Evolutionary conservation across 1,140 invertebrate genomes (phyloP).

Genomic region (Phortica variegata): DNA sequence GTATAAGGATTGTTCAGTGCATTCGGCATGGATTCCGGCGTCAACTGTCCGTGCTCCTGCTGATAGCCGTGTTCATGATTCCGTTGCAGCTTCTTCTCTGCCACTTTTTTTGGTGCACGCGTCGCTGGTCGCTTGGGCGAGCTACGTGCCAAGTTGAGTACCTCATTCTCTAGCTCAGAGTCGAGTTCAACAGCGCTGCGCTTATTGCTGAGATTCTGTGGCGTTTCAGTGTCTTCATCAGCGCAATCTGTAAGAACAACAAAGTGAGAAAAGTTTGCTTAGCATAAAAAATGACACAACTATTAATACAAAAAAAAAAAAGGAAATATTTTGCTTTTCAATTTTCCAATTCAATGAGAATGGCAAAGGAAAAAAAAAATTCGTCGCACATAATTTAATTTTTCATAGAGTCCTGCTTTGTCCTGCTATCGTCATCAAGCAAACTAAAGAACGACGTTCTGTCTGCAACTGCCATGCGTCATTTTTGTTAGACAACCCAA

Average conservation of each 20-base stretch:
- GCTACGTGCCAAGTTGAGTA: conserved; percentile 36
- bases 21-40: not conserved
- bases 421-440: not conserved
- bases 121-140: conserved; percentile 27
- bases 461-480: no score
- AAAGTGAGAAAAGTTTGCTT: conserved; percentile 5
- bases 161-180: conserved; percentile 31
- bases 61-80: not conserved
- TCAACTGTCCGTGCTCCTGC: not conserved
- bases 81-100: conserved; percentile 2
- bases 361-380: conserved; percentile 23
- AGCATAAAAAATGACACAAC: conserved; percentile 1
- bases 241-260: conserved; percentile 35
- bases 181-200: conserved; percentile 30
- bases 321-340: conserved; percentile 43
- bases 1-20: conserved; percentile 2
- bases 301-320: conserved; percentile 23
- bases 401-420: no score
- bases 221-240: conserved; percentile 25
- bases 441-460: not conserved
- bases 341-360: conserved; percentile 56
- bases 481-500: no score
- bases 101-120: conserved; percentile 1
- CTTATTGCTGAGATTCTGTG: conserved; percentile 46
- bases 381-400: conserved; percentile 40